phyloP scores from a whole-genome alignment of 2,888 invertebrate genomes.

The Morpho deidamia region DNA sequence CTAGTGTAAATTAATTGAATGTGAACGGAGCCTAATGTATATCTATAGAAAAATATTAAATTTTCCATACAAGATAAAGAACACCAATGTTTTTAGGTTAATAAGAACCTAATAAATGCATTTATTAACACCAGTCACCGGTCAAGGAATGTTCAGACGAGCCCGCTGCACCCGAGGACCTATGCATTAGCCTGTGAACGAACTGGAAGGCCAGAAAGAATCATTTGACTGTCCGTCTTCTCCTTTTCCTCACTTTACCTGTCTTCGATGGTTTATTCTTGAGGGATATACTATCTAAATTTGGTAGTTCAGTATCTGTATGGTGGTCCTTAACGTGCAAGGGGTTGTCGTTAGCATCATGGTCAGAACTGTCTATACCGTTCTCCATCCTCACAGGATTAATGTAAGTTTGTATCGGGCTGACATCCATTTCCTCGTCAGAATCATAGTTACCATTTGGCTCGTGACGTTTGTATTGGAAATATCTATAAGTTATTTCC shows the following conservation, averaged over 20 bases:
- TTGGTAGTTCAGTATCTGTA: conserved; percentile 50
- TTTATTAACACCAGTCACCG: conserved; percentile 54
- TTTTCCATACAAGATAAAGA: conserved; percentile 23
- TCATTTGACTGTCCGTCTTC: conserved; percentile 69
- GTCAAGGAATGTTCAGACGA: conserved; percentile 47
- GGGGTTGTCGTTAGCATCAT: conserved; percentile 59
- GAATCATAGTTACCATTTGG: conserved; percentile 61
- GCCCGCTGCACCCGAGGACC: conserved; percentile 29
- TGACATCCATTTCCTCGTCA: conserved; percentile 53
- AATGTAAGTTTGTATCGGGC: conserved; percentile 35
- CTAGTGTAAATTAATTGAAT: not conserved
- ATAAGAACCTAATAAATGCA: conserved; percentile 48
- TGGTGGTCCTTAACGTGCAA: conserved; percentile 25
- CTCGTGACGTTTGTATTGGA: conserved; percentile 47
- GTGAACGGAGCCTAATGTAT: conserved; percentile 25
- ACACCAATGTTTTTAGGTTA: conserved; percentile 19
- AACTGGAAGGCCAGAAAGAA: conserved; percentile 66
- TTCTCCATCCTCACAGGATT: conserved; percentile 55
- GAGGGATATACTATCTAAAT: conserved; percentile 58
- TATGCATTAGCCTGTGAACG: conserved; percentile 51
- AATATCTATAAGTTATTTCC: conserved; percentile 48
- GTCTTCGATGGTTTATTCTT: conserved; percentile 47
- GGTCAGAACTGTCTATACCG: conserved; percentile 59
- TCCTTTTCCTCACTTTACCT: conserved; percentile 57
- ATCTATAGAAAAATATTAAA: conserved; percentile 49